Evolutionary conservation across 1,140 invertebrate species (phyloP).

Genomic region (Eurytemora carolleeae): DNA sequence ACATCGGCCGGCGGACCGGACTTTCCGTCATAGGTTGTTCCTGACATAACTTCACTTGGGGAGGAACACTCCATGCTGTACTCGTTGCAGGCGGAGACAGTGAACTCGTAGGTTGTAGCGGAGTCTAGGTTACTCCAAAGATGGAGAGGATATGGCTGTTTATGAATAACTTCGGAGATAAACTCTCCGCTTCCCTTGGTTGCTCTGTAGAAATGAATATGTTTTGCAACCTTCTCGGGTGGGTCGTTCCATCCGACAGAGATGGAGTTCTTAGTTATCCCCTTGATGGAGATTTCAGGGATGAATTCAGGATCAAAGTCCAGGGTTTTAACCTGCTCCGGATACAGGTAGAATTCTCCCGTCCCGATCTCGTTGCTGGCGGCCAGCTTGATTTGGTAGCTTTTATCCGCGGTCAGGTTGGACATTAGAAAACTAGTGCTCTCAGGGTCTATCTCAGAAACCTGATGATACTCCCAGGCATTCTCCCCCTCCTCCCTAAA

Average conservation of each 20-base stretch:
- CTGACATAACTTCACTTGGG: conserved; percentile 48
- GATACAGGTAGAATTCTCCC: conserved; percentile 29
- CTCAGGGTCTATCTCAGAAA: background rate
- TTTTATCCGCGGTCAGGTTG: conserved; percentile 16
- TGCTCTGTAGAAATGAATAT: conserved; percentile 19
- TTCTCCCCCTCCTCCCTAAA: conserved; percentile 9
- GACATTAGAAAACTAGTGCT: conserved; percentile 17
- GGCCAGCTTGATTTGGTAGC: conserved; percentile 18
- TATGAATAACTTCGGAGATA: background rate
- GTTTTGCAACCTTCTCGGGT: conserved; percentile 24
- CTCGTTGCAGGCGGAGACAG: conserved; percentile 34
- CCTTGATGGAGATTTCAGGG: conserved; percentile 51
- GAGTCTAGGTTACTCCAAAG: conserved; percentile 14
- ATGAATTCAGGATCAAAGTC: conserved; percentile 49
- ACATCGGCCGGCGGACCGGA: conserved; percentile 40
- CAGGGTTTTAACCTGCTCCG: conserved; percentile 36
- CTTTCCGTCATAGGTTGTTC: conserved; percentile 52
- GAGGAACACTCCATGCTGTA: conserved; percentile 48
- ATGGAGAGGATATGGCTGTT: conserved; percentile 23
- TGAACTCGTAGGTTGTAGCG: conserved; percentile 9
- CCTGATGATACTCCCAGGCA: conserved; percentile 2
- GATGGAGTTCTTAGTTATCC: conserved; percentile 49
- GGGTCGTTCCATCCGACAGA: conserved; percentile 52
- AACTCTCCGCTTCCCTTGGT: conserved; percentile 4
- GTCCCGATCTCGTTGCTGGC: conserved; percentile 29